These are phyloP conservation scores for Prunella strophiata DNA, from an alignment of 2,797 vertebrate genomes.

Conservation along the genomic window DNA sequence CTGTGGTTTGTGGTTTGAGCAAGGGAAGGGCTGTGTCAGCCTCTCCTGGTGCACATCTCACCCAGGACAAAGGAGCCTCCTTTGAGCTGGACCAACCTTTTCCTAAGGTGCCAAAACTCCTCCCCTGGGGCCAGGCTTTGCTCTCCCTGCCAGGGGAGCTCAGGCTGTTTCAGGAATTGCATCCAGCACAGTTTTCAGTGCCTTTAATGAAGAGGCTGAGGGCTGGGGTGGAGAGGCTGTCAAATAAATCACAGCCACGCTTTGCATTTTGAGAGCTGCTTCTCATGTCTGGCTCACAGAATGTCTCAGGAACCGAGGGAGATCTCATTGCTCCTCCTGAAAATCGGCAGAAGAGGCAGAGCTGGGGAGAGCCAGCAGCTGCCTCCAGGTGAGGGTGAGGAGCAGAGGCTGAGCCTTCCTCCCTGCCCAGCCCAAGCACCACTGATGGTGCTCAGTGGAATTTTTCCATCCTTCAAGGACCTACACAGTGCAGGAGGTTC, in stretches of 20 bases:
- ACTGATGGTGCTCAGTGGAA: not conserved
- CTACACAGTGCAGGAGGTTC: not conserved
- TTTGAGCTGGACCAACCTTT: not conserved
- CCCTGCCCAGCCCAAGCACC: not conserved
- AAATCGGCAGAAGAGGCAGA: rapidly evolving
- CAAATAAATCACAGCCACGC: conserved; percentile 18
- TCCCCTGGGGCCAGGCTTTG: not conserved
- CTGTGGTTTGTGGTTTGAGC: not conserved
- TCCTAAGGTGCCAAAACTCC: not conserved
- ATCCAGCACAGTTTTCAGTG: conserved; percentile 1
- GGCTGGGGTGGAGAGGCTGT: not conserved
- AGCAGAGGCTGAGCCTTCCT: not conserved
- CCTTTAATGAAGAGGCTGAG: not conserved
- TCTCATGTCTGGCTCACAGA: not conserved
- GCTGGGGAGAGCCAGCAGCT: not conserved
- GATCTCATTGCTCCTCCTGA: not conserved
- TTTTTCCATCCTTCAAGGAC: not conserved
- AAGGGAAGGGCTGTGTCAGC: not conserved
- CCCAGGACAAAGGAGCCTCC: not conserved
- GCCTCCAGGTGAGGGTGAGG: not conserved
- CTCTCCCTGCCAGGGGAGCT: not conserved
- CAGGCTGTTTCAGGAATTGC: not conserved
- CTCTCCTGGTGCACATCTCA: not conserved
- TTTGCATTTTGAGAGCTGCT: conserved; percentile 27
- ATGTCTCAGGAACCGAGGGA: not conserved